phyloP scores from a whole-genome alignment of 1,140 invertebrate genomes.

The Trachymyrmex cornetzi region DNA sequence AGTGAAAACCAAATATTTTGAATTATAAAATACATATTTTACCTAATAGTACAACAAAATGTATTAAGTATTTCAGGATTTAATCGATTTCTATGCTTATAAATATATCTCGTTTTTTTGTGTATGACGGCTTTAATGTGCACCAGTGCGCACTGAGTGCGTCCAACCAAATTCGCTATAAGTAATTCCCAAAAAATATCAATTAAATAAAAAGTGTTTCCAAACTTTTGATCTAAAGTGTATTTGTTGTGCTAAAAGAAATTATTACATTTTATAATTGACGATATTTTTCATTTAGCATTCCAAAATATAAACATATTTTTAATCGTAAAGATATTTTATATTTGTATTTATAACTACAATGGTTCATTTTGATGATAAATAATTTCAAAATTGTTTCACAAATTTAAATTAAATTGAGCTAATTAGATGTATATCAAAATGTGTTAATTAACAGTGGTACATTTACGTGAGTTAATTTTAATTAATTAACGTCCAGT shows the following conservation, averaged over 20 bases:
- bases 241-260: not conserved
- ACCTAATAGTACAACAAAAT: too few species aligned
- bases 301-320: not conserved
- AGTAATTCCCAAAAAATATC: too few species aligned
- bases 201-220: too few species aligned
- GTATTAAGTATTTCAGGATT: too few species aligned
- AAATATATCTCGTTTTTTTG: too few species aligned
- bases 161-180: too few species aligned
- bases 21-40: too few species aligned
- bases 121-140: too few species aligned
- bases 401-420: constrained; percentile 12
- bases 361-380: constrained; percentile 3
- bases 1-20: too few species aligned
- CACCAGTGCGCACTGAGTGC: too few species aligned
- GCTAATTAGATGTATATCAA: constrained; percentile 26
- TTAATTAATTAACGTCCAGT: constrained; percentile 55
- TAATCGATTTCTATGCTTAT: too few species aligned
- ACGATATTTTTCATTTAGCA: not conserved
- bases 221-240: too few species aligned
- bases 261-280: not conserved
- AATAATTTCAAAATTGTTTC: not conserved
- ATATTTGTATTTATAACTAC: not conserved
- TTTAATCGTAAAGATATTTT: not conserved
- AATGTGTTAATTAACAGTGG: constrained; percentile 41
- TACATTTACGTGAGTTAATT: constrained; percentile 32